Evolutionary conservation across 2,113 vertebrate species (phyloP).

Genomic region (Tetraodon nigroviridis): DNA sequence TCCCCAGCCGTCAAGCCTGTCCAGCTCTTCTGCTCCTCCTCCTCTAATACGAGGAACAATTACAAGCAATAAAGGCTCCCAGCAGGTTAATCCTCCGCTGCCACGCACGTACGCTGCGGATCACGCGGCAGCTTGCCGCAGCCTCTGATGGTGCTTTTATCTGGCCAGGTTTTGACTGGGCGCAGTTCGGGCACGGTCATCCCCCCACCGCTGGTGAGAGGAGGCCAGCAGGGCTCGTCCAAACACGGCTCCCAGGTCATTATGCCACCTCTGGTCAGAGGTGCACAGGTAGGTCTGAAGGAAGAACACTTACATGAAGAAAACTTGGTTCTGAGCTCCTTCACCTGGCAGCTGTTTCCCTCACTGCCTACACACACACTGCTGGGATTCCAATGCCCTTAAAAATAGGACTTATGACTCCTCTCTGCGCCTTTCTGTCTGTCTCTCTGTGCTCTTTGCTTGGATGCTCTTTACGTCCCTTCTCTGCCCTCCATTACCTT

Average conservation of each 20-base stretch:
- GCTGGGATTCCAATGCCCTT: slow-evolving; percentile 12
- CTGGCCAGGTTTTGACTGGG: slow-evolving; percentile 70
- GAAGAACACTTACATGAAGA: no score
- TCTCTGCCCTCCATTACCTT: slow-evolving; percentile 19
- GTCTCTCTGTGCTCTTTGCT: slow-evolving; percentile 48
- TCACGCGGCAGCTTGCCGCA: neutral
- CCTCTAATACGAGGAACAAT: slow-evolving; percentile 85
- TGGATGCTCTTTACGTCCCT: slow-evolving; percentile 45
- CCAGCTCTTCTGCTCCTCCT: slow-evolving; percentile 81
- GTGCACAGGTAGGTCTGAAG: slow-evolving; percentile 81
- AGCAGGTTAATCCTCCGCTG: slow-evolving; percentile 77
- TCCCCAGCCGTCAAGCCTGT: slow-evolving; percentile 77
- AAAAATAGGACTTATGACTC: slow-evolving; percentile 40
- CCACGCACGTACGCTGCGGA: neutral
- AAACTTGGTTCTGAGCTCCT: neutral
- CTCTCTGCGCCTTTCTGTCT: slow-evolving; percentile 43
- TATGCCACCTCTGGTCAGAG: slow-evolving; percentile 91
- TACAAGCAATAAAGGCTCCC: slow-evolving; percentile 79
- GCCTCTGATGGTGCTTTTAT: slow-evolving; percentile 2
- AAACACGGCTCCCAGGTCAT: slow-evolving; percentile 88
- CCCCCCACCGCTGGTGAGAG: slow-evolving; percentile 89
- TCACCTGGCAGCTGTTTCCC: neutral
- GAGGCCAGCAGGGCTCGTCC: slow-evolving; percentile 82
- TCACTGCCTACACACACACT: slow-evolving; percentile 1
- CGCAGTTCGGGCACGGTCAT: slow-evolving; percentile 82